Conservation (phyloP, 2,888 invertebrate species). For the Sarcophaga caerulescens region DNA sequence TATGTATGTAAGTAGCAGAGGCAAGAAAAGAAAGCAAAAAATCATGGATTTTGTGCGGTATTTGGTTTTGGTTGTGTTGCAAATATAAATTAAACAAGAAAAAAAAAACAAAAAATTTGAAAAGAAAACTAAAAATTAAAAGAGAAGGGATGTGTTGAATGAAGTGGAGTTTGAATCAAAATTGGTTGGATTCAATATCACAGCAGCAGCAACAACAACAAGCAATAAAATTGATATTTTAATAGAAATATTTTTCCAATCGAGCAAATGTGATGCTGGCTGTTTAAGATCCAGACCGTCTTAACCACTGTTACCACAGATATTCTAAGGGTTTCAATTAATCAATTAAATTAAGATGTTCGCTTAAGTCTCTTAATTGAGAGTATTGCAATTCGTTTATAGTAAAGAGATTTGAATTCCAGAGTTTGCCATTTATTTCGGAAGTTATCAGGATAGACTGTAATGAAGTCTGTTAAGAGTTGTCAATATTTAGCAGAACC, state of each 20-base stretch:
- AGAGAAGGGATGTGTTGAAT: too few relatives aligned
- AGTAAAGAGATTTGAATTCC: too few relatives aligned
- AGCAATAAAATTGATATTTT: conserved; percentile 20
- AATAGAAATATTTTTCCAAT: background rate
- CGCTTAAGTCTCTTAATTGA: background rate
- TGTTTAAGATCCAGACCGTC: background rate
- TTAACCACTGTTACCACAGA: too few relatives aligned
- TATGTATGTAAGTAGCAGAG: background rate
- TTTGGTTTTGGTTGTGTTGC: conserved; percentile 23
- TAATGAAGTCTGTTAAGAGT: too few relatives aligned
- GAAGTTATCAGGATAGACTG: too few relatives aligned
- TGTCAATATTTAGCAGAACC: too few relatives aligned
- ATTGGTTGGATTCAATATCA: conserved; percentile 23
- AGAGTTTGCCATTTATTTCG: too few relatives aligned
- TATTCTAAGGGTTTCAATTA: background rate
- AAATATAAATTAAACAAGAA: conserved; percentile 16
- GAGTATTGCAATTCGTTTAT: too few relatives aligned
- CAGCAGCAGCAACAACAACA: background rate
- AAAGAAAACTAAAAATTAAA: background rate
- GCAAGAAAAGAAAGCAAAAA: background rate
- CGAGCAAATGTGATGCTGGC: conserved; percentile 15
- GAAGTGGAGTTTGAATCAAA: background rate
- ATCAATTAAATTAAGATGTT: conserved; percentile 10
- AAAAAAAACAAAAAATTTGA: background rate
- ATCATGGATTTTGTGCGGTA: conserved; percentile 37